Evolutionary conservation across 2,797 vertebrate genomes (phyloP), one percentile per base, ranked within the genome.

Genomic region (Luscinia luscinia): DNA sequence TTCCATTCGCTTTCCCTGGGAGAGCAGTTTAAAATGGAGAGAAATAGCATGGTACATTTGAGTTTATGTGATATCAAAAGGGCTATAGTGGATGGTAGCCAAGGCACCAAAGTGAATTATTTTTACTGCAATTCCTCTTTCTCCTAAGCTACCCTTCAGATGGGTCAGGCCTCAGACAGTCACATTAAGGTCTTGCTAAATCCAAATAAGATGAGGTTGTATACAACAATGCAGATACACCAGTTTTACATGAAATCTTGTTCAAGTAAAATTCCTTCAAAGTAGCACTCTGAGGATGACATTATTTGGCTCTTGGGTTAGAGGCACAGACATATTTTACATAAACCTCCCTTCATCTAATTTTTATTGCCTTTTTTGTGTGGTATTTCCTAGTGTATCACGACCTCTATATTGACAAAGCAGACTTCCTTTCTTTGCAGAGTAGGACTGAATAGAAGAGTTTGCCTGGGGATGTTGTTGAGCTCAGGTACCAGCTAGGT

Each of bases 21-120:
- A 97, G 96, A 96, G 95, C 80, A 73, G 81, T 97, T 96, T 74
- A 94, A 79, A 96, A 94, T 4, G 20, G 87, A 94, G 94, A 95
- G 93, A 94, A 97, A 97, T 85, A 96, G 95, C 93, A 95, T 81
- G 94, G 94, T 96, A 96, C 97, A 96, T 96, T 97, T 92, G 95
- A 97, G 95, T 97, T 97, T 96, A 97, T 97, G 91, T 94, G 92
- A 94, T 96, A 96, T 96, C 97, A 97, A 96, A 96, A 95, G 94
- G 96, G 83, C 93, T 96, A 74, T 84, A 87, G 77, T 55, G 62
- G 95, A 92, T 81, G 78, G 96, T 73, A 96, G 92, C 93, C 78
- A 57, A 84, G 87, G 96, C 89, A 93, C 75, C 21, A 5, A 69
- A 90, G 95, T 95, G 94, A 96, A 94, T 97, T 94, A 95, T 97